Conservation (phyloP, 2,113 vertebrate genomes). For the Phalacrocorax carbo region DNA sequence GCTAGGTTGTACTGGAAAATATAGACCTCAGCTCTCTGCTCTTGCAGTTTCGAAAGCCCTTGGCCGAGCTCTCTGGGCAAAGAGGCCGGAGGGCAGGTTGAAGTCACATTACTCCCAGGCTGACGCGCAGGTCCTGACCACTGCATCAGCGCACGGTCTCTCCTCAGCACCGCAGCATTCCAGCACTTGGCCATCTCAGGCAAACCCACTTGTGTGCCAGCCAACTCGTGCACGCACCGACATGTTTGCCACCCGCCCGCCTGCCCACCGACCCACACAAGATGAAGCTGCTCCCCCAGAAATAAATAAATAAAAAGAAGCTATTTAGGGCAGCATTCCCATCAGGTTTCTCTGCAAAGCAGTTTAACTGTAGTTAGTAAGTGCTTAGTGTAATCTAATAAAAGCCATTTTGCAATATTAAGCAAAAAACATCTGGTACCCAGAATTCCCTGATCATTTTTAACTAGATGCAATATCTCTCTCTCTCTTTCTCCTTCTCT, state of each 20-base stretch:
- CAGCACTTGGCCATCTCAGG: not conserved
- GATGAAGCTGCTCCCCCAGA: not conserved
- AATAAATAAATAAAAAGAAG: conserved; percentile 56
- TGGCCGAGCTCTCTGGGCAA: conserved; percentile 15
- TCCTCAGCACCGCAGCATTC: not conserved
- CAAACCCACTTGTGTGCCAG: fast-evolving
- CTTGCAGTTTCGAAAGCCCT: conserved; percentile 3
- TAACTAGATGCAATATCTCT: conserved; percentile 83
- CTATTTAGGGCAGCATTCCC: conserved; percentile 82
- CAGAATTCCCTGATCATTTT: conserved; percentile 88
- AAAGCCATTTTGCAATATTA: conserved; percentile 88
- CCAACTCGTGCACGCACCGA: fast-evolving
- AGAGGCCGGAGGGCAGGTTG: not conserved
- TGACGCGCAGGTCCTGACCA: not conserved
- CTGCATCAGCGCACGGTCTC: fast-evolving
- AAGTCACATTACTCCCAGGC: fast-evolving
- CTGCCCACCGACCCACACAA: not conserved
- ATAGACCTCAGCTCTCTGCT: conserved; percentile 26
- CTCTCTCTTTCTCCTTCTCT: conserved; percentile 76
- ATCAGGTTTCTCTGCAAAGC: conserved; percentile 79
- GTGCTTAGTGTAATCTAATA: conserved; percentile 87
- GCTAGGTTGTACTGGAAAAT: conserved; percentile 16
- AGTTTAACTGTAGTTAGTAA: conserved; percentile 87
- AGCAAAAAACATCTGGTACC: conserved; percentile 89
- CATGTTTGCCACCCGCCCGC: fast-evolving